Conservation (phyloP, 2,797 vertebrate species). For the Syngnathus acus region DNA sequence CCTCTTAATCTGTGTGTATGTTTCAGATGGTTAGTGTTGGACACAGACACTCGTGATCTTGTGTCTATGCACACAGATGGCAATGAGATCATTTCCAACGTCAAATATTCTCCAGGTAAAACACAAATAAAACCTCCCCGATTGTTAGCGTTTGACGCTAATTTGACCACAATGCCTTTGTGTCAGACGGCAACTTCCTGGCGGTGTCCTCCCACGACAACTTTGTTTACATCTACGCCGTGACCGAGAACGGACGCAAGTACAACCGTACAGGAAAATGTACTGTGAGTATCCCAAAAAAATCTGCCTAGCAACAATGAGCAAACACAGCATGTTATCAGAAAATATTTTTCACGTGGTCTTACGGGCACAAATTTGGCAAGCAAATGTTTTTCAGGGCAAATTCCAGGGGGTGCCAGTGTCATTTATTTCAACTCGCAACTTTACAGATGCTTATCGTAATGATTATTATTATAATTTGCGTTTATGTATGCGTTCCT, state of each 20-base stretch:
- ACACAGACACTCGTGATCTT: conserved; percentile 80
- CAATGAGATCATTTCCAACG: conserved; percentile 81
- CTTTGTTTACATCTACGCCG: conserved; percentile 87
- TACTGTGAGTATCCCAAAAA: conserved; percentile 66
- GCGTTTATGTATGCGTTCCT: not conserved
- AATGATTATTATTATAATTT: not conserved
- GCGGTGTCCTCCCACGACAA: conserved; percentile 88
- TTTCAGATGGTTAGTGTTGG: conserved; percentile 85
- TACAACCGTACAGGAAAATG: conserved; percentile 85
- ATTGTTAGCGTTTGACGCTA: not conserved
- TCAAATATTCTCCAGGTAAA: conserved; percentile 85
- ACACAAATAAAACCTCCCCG: not conserved
- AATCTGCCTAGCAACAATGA: not conserved
- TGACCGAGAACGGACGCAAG: conserved; percentile 80
- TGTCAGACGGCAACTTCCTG: conserved; percentile 81
- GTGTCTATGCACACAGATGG: conserved; percentile 85
- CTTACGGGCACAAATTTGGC: not conserved
- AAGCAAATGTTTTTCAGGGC: no score
- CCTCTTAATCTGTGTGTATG: not conserved
- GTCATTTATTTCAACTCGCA: not conserved
- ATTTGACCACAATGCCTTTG: not conserved
- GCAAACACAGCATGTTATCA: not conserved
- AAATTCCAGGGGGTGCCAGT: not conserved
- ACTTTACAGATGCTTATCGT: not conserved
- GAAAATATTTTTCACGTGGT: not conserved